phyloP scores from a whole-genome alignment of 2,888 invertebrate species.

The Eucera pruinosa region DNA sequence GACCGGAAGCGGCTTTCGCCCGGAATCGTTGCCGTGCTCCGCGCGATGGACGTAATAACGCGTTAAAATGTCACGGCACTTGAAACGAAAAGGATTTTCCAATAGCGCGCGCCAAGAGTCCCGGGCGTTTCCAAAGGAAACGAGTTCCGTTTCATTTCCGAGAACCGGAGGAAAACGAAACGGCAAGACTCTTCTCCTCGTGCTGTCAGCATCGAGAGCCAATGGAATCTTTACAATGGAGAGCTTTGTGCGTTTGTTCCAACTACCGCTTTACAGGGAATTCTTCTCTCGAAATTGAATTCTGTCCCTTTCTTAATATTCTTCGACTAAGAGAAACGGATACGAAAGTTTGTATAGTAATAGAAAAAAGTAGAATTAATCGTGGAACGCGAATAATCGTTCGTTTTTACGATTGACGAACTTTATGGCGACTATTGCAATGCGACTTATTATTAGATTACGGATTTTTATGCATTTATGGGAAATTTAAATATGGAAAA shows the following conservation, averaged over 20 bases:
- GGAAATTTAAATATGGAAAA: too few relatives aligned
- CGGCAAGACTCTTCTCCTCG: neutral
- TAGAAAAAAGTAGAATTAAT: too few relatives aligned
- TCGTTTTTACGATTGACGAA: too few relatives aligned
- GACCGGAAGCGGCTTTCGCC: neutral
- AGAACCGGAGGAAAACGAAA: constrained; percentile 38
- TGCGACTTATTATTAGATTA: too few relatives aligned
- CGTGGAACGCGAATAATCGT: neutral
- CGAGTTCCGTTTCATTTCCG: constrained; percentile 57
- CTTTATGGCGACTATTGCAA: too few relatives aligned
- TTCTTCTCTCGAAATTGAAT: neutral
- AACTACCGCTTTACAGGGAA: neutral
- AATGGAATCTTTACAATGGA: neutral
- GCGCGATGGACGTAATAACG: constrained; percentile 1
- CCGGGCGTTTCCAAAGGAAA: constrained; percentile 23
- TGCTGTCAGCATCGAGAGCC: neutral
- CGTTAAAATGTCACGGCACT: constrained; percentile 1
- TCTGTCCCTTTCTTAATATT: neutral
- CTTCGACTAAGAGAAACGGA: too few relatives aligned
- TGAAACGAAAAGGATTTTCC: constrained; percentile 15
- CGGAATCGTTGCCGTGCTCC: constrained; percentile 5
- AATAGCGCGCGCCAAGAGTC: neutral
- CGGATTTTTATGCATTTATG: too few relatives aligned
- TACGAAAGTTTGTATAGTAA: too few relatives aligned
- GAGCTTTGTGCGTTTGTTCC: neutral